Conservation (phyloP, 2,888 invertebrate genomes). For the Heliconius sara region DNA sequence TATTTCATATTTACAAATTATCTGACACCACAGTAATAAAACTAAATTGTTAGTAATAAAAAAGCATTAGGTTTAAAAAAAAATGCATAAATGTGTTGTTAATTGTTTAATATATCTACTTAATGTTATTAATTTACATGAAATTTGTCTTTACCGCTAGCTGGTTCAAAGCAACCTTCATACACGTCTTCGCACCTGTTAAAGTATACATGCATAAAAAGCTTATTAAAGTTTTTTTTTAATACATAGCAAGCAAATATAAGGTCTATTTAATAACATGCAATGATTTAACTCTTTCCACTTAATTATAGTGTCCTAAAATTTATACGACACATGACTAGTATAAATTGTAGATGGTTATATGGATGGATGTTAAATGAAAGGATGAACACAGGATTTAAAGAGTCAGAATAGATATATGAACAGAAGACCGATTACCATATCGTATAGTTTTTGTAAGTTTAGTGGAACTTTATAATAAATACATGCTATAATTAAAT, state of each 20-base stretch:
- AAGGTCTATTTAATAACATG: background rate
- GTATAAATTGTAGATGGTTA: background rate
- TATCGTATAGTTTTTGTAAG: background rate
- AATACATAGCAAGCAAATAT: background rate
- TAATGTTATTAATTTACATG: conserved; percentile 9
- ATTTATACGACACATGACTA: background rate
- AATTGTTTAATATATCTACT: conserved; percentile 13
- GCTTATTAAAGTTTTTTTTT: background rate
- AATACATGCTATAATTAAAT: background rate
- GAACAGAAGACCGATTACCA: background rate
- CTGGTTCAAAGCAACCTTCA: conserved; percentile 33
- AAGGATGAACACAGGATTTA: background rate
- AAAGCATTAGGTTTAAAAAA: conserved; percentile 7
- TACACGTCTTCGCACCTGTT: conserved; percentile 48
- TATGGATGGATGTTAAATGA: too few relatives aligned
- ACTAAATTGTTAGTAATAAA: background rate
- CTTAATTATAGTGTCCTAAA: background rate
- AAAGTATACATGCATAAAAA: conserved; percentile 42
- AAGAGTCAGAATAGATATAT: background rate
- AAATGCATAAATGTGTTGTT: conserved; percentile 8
- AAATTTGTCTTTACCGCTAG: conserved; percentile 9
- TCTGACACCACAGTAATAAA: background rate
- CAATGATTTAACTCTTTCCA: background rate
- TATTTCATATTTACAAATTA: background rate
- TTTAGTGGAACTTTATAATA: background rate